Conservation (phyloP, 2,113 vertebrate species). For the Garra rufa region DNA sequence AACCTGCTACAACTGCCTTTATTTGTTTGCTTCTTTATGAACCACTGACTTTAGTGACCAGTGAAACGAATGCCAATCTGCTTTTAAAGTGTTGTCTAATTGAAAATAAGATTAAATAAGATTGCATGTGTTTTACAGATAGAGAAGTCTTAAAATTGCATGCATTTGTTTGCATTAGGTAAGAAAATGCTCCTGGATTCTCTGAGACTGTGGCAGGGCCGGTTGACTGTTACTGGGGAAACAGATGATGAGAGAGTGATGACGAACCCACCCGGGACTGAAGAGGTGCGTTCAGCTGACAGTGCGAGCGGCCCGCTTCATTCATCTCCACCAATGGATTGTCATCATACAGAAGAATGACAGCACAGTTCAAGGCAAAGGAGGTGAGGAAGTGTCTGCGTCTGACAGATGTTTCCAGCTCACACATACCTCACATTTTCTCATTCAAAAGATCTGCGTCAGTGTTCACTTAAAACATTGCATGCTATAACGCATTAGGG, state of each 20-base stretch:
- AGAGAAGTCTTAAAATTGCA: neutral
- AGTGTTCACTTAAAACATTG: neutral
- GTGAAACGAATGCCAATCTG: slow-evolving; percentile 33
- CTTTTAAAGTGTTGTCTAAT: neutral
- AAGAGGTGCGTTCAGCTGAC: slow-evolving; percentile 53
- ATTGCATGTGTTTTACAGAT: neutral
- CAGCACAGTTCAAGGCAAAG: slow-evolving; percentile 36
- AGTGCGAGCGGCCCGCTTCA: slow-evolving; percentile 25
- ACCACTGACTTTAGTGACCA: slow-evolving; percentile 37
- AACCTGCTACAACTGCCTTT: slow-evolving; percentile 36
- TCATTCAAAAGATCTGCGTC: neutral
- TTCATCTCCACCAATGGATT: slow-evolving; percentile 52
- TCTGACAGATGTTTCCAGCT: slow-evolving; percentile 45
- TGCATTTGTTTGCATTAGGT: neutral
- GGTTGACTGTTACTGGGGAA: slow-evolving; percentile 66
- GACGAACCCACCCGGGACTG: slow-evolving; percentile 58
- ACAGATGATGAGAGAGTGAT: slow-evolving; percentile 63
- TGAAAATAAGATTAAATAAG: neutral
- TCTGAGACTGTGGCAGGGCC: slow-evolving; percentile 56
- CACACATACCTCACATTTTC: neutral
- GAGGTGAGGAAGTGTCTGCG: slow-evolving; percentile 25
- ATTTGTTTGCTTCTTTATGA: slow-evolving; percentile 33
- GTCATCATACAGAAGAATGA: slow-evolving; percentile 47
- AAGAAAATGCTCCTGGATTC: slow-evolving; percentile 45
- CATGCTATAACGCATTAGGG: neutral